phyloP scores from a whole-genome alignment of 2,113 vertebrate species.

The Semicossyphus pulcher region DNA sequence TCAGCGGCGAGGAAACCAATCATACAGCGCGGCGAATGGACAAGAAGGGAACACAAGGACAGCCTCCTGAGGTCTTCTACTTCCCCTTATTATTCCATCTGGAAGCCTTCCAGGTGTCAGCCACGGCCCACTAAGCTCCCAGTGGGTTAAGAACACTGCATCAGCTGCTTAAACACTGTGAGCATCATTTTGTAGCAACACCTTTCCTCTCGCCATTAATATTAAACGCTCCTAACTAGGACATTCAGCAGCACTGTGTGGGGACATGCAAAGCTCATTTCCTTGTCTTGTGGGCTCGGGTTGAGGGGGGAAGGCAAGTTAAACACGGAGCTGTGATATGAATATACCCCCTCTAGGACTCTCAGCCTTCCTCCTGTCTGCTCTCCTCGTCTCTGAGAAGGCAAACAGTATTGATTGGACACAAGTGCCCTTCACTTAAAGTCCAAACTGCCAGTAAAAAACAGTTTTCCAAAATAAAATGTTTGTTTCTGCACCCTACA shows the following conservation, averaged over 20 bases:
- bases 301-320: conserved; percentile 42
- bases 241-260: conserved; percentile 56
- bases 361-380: conserved; percentile 14
- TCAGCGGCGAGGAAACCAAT: conserved; percentile 37
- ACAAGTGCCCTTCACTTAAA: conserved; percentile 27
- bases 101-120: conserved; percentile 68
- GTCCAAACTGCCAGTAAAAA: conserved; percentile 32
- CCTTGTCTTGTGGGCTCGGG: conserved; percentile 56
- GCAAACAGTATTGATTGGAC: conserved; percentile 37
- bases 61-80: conserved; percentile 50
- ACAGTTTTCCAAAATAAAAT: conserved; percentile 4
- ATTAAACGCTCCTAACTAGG: conserved; percentile 77
- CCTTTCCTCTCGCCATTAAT: conserved; percentile 70
- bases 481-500: conserved; percentile 18
- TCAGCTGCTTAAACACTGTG: conserved; percentile 70
- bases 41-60: conserved; percentile 40
- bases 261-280: conserved; percentile 68
- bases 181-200: conserved; percentile 70
- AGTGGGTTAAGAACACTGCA: conserved; percentile 71
- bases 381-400: conserved; percentile 13
- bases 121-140: conserved; percentile 66
- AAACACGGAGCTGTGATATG: conserved; percentile 53
- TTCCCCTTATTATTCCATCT: conserved; percentile 61
- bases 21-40: conserved; percentile 61
- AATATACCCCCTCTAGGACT: conserved; percentile 45